Base-by-base conservation (phyloP, 2,888 invertebrate species). In the Apotomis turbidana region DNA sequence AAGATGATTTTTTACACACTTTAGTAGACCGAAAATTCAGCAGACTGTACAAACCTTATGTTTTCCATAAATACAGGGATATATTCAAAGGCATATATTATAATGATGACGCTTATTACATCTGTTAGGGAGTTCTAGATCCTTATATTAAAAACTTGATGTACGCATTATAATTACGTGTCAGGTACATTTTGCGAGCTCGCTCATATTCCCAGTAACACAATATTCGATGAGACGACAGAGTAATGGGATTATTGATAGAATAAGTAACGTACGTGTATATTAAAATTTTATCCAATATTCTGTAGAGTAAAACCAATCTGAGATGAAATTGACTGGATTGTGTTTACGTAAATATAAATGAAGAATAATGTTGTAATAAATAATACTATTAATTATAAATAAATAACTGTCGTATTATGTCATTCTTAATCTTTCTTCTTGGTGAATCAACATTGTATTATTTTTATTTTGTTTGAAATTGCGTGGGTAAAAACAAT, bases 31-130 rank as follows among this genome's bases (percentile, higher is more conserved):
- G 8, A n/a, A 38, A 66, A 13, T 66, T 36, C 46, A 8, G 46
- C 10, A 46, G 57, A 73, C 71, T 71, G 61, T 71, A 71, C 67
- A 15, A 13, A 36, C 66, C 60, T 57, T 68, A 68, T 71, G 71
- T 68, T 68, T 68, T 71, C 49, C 55, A 71, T 68, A 71, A 71
- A 71, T 72, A 66, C 68, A 58, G 80, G 80, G 79, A 86, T 83
- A 83, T 85, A 85, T 84, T 85, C 84, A 81, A 80, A 80, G 80
- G 80, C 84, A 83, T 87, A 88, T 82, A 85, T 88, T 84, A 85
- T 81, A 68, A 69, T 74, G 75, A 82, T 83, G 85, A 87, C 87
- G 83, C 84, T 83, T 90, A 88, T 88, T 87, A 83, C 82, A 70
- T 84, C 80, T 80, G 74, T 80, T 79, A 81, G 78, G 15, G 71